Conservation (phyloP, 1,140 invertebrate genomes). For the Mycetomoellerius zeteki region DNA sequence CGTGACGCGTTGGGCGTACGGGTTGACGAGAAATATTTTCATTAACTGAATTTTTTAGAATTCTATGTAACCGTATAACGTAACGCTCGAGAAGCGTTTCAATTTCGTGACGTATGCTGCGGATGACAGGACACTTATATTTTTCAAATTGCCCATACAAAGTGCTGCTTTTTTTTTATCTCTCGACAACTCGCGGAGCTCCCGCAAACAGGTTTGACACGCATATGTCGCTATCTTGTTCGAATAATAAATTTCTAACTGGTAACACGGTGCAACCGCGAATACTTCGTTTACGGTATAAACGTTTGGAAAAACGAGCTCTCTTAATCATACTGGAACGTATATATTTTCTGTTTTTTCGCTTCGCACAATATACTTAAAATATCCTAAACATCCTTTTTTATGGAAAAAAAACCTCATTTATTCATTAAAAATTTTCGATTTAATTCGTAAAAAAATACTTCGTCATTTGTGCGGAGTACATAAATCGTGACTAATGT, state of each 20-base stretch:
- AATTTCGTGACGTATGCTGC: slow-evolving; percentile 61
- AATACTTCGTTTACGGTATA: slow-evolving; percentile 9
- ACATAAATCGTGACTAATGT: slow-evolving; percentile 26
- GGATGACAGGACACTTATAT: slow-evolving; percentile 63
- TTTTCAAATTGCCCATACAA: slow-evolving; percentile 61
- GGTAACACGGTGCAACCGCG: slow-evolving; percentile 31
- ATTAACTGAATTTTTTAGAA: slow-evolving; percentile 57
- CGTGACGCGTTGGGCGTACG: not conserved
- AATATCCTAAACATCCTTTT: not conserved
- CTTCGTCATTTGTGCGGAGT: not conserved
- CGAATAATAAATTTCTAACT: slow-evolving; percentile 56
- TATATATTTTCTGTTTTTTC: not conserved
- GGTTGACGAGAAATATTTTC: slow-evolving; percentile 52
- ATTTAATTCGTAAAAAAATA: slow-evolving; percentile 35
- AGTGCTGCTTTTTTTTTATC: slow-evolving; percentile 33
- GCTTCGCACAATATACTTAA: slow-evolving; percentile 6
- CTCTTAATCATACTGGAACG: not conserved
- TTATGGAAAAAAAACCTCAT: not conserved
- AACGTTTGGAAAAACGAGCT: slow-evolving; percentile 23
- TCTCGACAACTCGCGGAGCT: slow-evolving; percentile 28
- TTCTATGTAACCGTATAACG: slow-evolving; percentile 57
- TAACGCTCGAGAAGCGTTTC: slow-evolving; percentile 58
- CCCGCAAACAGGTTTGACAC: slow-evolving; percentile 49
- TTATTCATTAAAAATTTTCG: slow-evolving; percentile 21
- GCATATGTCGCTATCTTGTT: slow-evolving; percentile 48